phyloP scores from a whole-genome alignment of 2,113 vertebrate species.

The Grus americana region DNA sequence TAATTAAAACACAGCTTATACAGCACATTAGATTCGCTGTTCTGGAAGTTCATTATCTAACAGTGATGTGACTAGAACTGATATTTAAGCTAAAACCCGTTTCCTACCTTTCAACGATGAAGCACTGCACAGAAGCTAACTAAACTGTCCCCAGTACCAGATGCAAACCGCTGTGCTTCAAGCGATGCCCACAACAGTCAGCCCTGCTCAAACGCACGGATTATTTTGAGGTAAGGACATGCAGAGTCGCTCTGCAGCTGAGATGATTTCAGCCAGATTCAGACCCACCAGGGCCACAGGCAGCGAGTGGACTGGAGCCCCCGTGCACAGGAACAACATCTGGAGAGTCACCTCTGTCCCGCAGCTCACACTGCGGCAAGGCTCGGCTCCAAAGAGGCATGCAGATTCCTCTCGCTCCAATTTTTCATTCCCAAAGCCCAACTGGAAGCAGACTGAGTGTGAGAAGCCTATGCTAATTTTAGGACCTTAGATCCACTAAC shows the following conservation, averaged over 20 bases:
- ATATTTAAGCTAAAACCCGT: not conserved
- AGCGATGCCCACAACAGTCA: rapidly evolving
- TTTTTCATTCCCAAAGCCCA: not conserved
- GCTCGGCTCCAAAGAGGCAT: not conserved
- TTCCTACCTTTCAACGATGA: not conserved
- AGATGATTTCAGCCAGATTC: not conserved
- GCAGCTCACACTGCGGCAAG: not conserved
- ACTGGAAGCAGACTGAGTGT: not conserved
- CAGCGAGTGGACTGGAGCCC: not conserved
- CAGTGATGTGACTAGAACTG: not conserved
- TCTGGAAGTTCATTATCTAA: not conserved
- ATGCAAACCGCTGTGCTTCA: not conserved
- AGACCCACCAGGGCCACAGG: too few relatives aligned
- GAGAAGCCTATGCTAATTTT: not conserved
- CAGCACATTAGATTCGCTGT: not conserved
- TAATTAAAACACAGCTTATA: not conserved
- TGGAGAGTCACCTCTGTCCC: not conserved
- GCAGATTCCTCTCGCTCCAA: not conserved
- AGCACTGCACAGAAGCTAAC: not conserved
- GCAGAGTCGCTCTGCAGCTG: not conserved
- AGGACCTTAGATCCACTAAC: not conserved
- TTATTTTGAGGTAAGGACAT: too few relatives aligned
- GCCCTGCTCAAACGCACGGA: rapidly evolving
- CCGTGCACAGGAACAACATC: not conserved
- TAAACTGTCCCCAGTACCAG: too few relatives aligned